Percentiles rank a stretch among this genome's conserved stretches.
Conservation (phyloP, 1,140 invertebrate species). For the Hyposmocoma kahamanoa region DNA sequence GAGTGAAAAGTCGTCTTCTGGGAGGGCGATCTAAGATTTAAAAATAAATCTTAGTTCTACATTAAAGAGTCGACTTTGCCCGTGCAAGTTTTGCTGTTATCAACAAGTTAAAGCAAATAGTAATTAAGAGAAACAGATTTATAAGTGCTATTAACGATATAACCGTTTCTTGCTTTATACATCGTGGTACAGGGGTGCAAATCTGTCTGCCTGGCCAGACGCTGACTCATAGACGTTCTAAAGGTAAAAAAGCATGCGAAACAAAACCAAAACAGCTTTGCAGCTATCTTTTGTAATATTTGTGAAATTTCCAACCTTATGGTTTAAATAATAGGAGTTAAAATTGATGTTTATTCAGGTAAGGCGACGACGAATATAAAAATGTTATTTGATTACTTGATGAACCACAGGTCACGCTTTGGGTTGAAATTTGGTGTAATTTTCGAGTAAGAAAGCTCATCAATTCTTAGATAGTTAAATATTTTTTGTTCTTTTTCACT, state of each 20-base stretch:
- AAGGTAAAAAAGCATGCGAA: neutral
- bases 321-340: neutral
- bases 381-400: neutral
- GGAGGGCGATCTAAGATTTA: no score
- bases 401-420: constrained; percentile 6
- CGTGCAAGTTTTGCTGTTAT: no score
- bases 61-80: no score
- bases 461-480: constrained; percentile 27
- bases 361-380: neutral
- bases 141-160: no score
- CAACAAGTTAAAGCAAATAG: no score
- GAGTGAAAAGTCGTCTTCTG: no score
- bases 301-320: neutral
- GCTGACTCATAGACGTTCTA: constrained; percentile 20
- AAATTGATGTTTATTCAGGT: no score
- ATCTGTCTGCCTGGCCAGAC: constrained; percentile 22
- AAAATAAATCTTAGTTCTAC: no score
- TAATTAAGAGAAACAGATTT: no score
- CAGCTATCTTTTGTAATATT: neutral
- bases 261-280: neutral
- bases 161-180: no score
- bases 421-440: constrained; percentile 24
- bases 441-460: constrained; percentile 36
- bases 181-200: neutral
- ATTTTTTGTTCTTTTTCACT: constrained; percentile 17